Percentiles rank a stretch among this genome's conserved stretches.
phyloP scores from a whole-genome alignment of 2,797 vertebrate species.

The Xenentodon cancila region DNA sequence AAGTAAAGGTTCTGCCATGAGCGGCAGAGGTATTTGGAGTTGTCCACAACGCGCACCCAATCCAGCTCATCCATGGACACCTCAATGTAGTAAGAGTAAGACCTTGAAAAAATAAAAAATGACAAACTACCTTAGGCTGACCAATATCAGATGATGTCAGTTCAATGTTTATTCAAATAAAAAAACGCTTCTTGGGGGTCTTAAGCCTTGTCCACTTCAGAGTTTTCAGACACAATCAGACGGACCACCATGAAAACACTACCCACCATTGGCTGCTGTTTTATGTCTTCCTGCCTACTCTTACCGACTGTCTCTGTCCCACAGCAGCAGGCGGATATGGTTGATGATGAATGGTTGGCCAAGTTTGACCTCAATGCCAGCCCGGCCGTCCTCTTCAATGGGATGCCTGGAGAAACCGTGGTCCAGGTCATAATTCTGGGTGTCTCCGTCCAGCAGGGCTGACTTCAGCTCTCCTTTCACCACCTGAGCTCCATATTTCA shows the following conservation, averaged over 20 bases:
- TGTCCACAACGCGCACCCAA: conserved; percentile 96
- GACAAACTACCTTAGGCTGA: too few species aligned
- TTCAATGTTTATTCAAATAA: too few species aligned
- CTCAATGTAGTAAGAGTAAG: conserved; percentile 98
- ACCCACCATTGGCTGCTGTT: too few species aligned
- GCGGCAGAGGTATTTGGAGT: conserved; percentile 93
- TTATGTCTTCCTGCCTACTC: too few species aligned
- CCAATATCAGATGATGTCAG: too few species aligned
- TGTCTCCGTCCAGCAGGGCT: conserved; percentile 95
- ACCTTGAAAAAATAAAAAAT: conserved; percentile 72
- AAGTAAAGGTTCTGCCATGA: conserved; percentile 98
- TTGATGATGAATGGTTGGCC: conserved; percentile 96
- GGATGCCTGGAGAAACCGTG: conserved; percentile 98
- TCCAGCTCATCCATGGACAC: conserved; percentile 99
- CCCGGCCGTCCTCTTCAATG: conserved; percentile 93
- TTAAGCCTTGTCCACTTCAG: too few species aligned
- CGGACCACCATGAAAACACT: too few species aligned
- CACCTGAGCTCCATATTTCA: conserved; percentile 97
- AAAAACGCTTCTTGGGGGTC: too few species aligned
- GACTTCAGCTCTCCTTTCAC: conserved; percentile 98
- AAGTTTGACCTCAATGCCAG: conserved; percentile 94
- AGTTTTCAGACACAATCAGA: too few species aligned
- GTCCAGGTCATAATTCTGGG: conserved; percentile 98
- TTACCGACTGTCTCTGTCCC: conserved; percentile 96
- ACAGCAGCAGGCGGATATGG: conserved; percentile 92